Evolutionary conservation across 2,888 invertebrate genomes (phyloP).

Genomic region (Drosophila hamatofila): DNA sequence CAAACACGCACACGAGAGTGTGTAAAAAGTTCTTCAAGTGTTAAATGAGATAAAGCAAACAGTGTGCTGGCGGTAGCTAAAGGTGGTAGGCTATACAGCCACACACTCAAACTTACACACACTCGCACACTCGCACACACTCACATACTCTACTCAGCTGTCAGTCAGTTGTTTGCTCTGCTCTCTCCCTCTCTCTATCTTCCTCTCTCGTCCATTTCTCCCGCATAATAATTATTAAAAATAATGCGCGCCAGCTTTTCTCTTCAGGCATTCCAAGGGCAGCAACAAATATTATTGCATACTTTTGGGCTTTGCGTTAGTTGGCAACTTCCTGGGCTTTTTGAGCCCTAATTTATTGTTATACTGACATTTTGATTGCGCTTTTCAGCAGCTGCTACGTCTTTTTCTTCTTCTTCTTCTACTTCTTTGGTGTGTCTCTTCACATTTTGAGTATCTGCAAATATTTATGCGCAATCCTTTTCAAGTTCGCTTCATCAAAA

Average conservation of each 20-base stretch:
- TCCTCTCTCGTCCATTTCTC: not conserved
- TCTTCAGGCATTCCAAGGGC: slow-evolving; percentile 10
- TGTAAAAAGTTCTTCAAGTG: slow-evolving; percentile 75
- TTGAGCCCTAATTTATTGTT: slow-evolving; percentile 62
- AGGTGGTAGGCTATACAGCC: slow-evolving; percentile 14
- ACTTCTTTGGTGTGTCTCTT: slow-evolving; percentile 8
- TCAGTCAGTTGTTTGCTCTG: slow-evolving; percentile 39
- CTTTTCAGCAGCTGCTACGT: slow-evolving; percentile 24
- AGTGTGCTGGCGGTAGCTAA: slow-evolving; percentile 30
- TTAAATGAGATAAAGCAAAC: slow-evolving; percentile 80
- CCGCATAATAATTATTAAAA: slow-evolving; percentile 70
- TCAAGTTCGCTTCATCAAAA: slow-evolving; percentile 42
- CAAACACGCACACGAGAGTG: slow-evolving; percentile 11
- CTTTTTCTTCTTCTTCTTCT: not conserved
- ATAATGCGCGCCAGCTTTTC: slow-evolving; percentile 43
- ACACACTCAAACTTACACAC: not conserved
- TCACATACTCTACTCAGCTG: slow-evolving; percentile 27
- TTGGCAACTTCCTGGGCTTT: slow-evolving; percentile 34
- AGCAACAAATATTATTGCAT: slow-evolving; percentile 49
- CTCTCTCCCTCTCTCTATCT: not conserved
- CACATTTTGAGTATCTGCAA: slow-evolving; percentile 58
- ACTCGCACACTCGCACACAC: not conserved
- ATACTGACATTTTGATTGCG: slow-evolving; percentile 73
- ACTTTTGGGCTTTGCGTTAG: slow-evolving; percentile 41
- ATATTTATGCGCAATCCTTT: slow-evolving; percentile 70